A percentile compares a stretch with the other conserved stretches of the same genome.
Evolutionary conservation across 2,797 vertebrate genomes (phyloP).

Genomic region (Silurus lanzhouensis): DNA sequence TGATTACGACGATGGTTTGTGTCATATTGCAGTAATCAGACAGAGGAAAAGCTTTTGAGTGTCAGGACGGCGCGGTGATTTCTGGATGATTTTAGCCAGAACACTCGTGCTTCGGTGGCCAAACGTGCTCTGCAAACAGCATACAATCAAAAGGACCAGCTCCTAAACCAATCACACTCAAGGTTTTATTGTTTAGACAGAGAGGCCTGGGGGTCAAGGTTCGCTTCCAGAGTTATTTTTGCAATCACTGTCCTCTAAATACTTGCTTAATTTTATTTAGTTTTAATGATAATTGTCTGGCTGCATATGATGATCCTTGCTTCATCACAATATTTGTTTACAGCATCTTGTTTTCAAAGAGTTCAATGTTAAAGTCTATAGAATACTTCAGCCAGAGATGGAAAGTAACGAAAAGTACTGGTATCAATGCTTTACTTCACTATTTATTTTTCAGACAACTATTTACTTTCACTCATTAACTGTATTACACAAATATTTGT

Average conservation of each 20-base stretch:
- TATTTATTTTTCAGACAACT: too few species aligned
- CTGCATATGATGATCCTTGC: neutral
- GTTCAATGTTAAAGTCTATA: neutral
- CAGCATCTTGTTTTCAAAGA: constrained; percentile 15
- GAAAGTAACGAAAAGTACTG: too few species aligned
- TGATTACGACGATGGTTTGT: constrained; percentile 57
- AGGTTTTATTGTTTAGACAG: constrained; percentile 76
- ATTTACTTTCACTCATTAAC: too few species aligned
- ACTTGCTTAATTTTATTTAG: constrained; percentile 31
- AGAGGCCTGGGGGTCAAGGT: constrained; percentile 59
- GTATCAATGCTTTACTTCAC: too few species aligned
- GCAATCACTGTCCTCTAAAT: constrained; percentile 25
- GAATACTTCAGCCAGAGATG: neutral
- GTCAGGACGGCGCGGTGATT: constrained; percentile 65
- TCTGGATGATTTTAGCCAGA: constrained; percentile 77
- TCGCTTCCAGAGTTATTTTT: constrained; percentile 36
- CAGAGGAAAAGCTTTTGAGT: constrained; percentile 65
- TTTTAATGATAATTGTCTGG: constrained; percentile 19
- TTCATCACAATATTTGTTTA: constrained; percentile 16
- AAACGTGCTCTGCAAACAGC: constrained; percentile 61
- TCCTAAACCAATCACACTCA: constrained; percentile 68
- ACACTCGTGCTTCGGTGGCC: constrained; percentile 61
- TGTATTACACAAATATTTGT: too few species aligned
- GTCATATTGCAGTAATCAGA: constrained; percentile 67
- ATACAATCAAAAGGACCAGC: constrained; percentile 64